phyloP scores from a whole-genome alignment of 2,797 vertebrate genomes.

The Chaetodon trifasciatus region DNA sequence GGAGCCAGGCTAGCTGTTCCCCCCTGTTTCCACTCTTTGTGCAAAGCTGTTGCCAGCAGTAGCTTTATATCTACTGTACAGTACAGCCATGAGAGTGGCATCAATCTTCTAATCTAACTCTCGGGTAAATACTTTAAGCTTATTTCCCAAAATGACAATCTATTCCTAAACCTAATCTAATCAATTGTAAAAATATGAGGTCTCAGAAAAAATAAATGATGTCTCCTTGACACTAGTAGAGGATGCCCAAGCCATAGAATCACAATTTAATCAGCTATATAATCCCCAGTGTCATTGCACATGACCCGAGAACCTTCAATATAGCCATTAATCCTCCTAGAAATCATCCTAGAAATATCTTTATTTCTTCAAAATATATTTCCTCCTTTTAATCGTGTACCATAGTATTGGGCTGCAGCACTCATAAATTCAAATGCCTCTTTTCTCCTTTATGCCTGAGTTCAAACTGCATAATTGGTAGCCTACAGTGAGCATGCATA shows the following conservation, averaged over 20 bases:
- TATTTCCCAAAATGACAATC: not conserved
- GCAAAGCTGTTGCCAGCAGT: not conserved
- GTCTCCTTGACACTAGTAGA: not conserved
- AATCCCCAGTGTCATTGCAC: not conserved
- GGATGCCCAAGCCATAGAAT: not conserved
- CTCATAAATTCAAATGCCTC: conserved; percentile 40
- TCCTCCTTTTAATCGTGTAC: conserved; percentile 5
- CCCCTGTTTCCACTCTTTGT: not conserved
- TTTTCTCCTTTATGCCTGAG: conserved; percentile 63
- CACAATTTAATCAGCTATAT: conserved; percentile 11
- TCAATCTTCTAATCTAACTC: not conserved
- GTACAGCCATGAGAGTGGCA: not conserved
- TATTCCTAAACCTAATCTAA: not conserved
- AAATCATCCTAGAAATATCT: not conserved
- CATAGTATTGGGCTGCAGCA: conserved; percentile 19
- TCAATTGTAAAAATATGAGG: not conserved
- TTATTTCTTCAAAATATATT: conserved; percentile 11
- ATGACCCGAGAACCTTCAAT: not conserved
- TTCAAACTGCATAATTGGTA: conserved; percentile 74
- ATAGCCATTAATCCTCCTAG: not conserved
- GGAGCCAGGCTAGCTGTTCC: not conserved
- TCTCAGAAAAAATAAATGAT: not conserved
- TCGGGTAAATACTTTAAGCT: not conserved
- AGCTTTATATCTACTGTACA: not conserved
- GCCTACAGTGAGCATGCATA: conserved; percentile 60